Conservation (phyloP, 1,140 invertebrate genomes). For the Copidosoma floridanum region DNA sequence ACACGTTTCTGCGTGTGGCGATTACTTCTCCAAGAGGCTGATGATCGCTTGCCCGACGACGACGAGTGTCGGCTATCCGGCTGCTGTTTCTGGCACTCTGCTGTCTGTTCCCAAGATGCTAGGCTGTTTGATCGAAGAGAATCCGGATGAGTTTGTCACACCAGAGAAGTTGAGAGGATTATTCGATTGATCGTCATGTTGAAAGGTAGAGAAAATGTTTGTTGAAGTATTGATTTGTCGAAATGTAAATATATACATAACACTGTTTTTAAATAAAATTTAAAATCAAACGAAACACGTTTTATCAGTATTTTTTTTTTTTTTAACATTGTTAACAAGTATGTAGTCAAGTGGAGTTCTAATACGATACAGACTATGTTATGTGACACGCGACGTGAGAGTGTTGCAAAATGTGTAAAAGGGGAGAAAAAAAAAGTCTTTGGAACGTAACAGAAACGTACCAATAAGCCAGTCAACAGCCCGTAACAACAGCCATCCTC, state of each 20-base stretch:
- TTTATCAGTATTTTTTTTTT: no score
- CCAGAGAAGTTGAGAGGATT: slow-evolving; percentile 28
- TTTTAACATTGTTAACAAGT: no score
- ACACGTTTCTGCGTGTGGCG: slow-evolving; percentile 62
- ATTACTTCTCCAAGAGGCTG: slow-evolving; percentile 69
- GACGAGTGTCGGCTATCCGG: slow-evolving; percentile 57
- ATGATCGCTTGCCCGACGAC: slow-evolving; percentile 60
- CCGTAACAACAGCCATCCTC: slow-evolving; percentile 16
- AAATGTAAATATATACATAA: neutral
- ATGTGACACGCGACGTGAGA: no score
- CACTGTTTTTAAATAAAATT: neutral
- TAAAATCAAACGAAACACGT: no score
- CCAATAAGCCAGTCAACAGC: slow-evolving; percentile 26
- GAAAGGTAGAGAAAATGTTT: no score
- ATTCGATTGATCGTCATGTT: neutral
- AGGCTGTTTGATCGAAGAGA: slow-evolving; percentile 65
- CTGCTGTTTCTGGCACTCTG: slow-evolving; percentile 63
- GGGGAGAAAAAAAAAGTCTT: neutral
- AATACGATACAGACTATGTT: no score
- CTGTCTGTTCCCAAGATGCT: slow-evolving; percentile 65
- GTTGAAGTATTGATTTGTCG: no score
- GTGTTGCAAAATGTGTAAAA: neutral
- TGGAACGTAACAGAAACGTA: slow-evolving; percentile 9
- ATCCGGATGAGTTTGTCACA: slow-evolving; percentile 44
- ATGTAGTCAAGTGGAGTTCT: no score